These are phyloP conservation scores for Catharus minimus DNA, from an alignment of 2,113 vertebrate species.

Conservation along the genomic window DNA sequence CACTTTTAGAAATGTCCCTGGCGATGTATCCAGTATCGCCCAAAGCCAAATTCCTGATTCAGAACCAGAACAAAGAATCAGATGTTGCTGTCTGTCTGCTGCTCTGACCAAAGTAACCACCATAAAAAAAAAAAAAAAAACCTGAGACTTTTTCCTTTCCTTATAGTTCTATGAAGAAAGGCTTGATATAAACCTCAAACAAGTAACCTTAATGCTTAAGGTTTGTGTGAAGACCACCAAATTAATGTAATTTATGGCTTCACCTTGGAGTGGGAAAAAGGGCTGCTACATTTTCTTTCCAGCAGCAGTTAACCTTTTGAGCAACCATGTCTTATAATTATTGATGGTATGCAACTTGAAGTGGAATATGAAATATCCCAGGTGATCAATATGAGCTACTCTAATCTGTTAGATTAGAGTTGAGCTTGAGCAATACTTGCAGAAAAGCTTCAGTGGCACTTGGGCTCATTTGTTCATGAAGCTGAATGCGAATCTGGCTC, in stretches of 20 bases:
- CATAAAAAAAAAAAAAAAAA: not conserved
- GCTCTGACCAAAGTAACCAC: not conserved
- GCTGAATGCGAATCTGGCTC: not conserved
- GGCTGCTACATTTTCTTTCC: not conserved
- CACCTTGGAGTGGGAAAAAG: not conserved
- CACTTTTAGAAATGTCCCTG: not conserved
- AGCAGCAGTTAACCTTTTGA: not conserved
- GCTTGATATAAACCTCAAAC: not conserved
- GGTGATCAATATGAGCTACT: not conserved
- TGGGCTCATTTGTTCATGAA: not conserved
- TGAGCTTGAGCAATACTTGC: not conserved
- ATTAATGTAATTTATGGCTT: not conserved
- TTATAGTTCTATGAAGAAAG: not conserved
- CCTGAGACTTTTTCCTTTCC: not conserved
- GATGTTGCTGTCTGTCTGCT: not conserved
- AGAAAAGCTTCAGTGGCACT: not conserved
- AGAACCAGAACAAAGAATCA: not conserved
- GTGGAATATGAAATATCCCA: slow-evolving; percentile 13
- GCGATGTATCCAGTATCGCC: too few relatives aligned
- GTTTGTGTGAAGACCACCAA: not conserved
- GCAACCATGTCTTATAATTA: not conserved
- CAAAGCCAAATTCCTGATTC: not conserved
- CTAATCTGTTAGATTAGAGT: slow-evolving; percentile 26
- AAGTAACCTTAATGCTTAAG: not conserved
- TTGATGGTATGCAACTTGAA: slow-evolving; percentile 1